Conservation (phyloP, 2,888 invertebrate genomes). For the Hipparchia sbordonii region DNA sequence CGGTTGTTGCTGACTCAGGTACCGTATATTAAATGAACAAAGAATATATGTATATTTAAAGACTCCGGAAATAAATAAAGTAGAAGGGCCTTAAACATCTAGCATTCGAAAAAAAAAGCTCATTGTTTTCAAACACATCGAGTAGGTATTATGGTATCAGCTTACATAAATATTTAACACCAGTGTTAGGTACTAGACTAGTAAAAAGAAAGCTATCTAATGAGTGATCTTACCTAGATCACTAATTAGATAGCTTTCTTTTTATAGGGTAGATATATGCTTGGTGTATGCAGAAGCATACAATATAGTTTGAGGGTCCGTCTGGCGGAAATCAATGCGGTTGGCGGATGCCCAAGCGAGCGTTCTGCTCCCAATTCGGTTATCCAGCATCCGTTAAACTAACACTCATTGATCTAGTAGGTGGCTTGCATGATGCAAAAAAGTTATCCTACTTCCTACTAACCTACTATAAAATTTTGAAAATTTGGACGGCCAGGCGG, state of each 20-base stretch:
- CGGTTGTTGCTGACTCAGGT: conserved; percentile 84
- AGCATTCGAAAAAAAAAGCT: no score
- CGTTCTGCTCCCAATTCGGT: conserved; percentile 26
- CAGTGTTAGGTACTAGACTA: background rate
- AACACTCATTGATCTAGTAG: background rate
- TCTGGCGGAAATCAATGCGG: conserved; percentile 45
- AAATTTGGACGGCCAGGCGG: no score
- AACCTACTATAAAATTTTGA: no score
- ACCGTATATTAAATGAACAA: background rate
- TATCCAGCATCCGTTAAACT: conserved; percentile 22
- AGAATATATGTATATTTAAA: no score
- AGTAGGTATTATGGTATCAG: no score
- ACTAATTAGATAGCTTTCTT: no score
- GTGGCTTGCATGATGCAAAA: no score
- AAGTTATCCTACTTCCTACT: no score
- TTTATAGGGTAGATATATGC: no score
- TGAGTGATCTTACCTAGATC: background rate
- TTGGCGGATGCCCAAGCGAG: conserved; percentile 49
- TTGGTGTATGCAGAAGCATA: background rate
- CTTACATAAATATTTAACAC: background rate
- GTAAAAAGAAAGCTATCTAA: background rate
- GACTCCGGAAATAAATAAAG: no score
- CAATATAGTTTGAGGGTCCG: conserved; percentile 35
- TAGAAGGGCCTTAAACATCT: no score
- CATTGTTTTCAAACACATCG: no score